These are phyloP conservation scores for Cosmia pyralina DNA, from an alignment of 2,888 invertebrate species.

Conservation along the genomic window DNA sequence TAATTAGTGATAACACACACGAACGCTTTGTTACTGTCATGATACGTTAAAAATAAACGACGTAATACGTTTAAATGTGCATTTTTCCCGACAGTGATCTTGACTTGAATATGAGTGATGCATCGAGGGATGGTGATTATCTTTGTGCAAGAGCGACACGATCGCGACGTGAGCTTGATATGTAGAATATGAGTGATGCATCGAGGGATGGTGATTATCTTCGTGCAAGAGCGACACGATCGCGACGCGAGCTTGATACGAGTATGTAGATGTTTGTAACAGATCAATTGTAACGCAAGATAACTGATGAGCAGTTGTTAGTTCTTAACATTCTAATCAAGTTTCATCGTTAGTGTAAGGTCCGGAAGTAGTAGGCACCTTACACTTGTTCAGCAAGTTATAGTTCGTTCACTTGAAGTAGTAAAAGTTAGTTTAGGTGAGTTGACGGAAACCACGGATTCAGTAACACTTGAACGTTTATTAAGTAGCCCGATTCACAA, in stretches of 20 bases:
- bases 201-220: constrained; percentile 1
- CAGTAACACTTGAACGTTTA: no score
- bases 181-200: constrained; percentile 43
- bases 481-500: no score
- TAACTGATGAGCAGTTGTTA: constrained; percentile 25
- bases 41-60: no score
- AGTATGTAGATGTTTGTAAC: neutral
- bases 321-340: neutral
- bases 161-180: no score
- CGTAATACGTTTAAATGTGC: constrained; percentile 13
- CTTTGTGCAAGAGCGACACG: neutral
- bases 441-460: no score
- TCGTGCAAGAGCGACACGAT: neutral
- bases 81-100: constrained; percentile 28
- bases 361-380: no score
- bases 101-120: constrained; percentile 42
- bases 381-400: no score
- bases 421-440: no score
- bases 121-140: neutral
- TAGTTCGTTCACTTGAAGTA: no score
- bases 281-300: neutral
- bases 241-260: no score
- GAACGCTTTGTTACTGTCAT: constrained; percentile 46
- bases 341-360: constrained; percentile 7
- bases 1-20: constrained; percentile 56